phyloP scores from a whole-genome alignment of 1,140 invertebrate species.

The Aphis craccivora region DNA sequence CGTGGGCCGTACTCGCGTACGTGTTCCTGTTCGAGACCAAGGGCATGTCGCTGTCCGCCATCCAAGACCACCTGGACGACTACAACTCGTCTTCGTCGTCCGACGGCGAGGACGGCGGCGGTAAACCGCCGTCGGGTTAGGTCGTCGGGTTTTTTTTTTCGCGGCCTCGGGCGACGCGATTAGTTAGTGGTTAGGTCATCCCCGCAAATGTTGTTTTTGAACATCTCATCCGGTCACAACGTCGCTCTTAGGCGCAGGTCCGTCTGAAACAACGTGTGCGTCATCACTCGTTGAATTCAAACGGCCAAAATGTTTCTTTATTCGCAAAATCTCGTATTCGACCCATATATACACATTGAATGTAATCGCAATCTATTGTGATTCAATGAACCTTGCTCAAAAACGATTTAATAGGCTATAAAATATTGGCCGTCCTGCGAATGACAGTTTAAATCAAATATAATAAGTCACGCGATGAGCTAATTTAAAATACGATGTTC shows the following conservation, averaged over 20 bases:
- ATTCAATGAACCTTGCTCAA: neutral
- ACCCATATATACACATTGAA: neutral
- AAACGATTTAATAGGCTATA: neutral
- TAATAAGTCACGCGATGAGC: neutral
- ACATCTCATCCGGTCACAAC: neutral
- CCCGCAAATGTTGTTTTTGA: neutral
- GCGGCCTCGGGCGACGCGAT: neutral
- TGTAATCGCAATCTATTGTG: neutral
- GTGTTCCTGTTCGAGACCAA: constrained; percentile 73
- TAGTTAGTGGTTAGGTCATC: neutral
- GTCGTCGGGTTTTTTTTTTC: no score
- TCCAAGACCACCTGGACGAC: constrained; percentile 72
- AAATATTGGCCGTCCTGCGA: neutral
- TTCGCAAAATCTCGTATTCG: neutral
- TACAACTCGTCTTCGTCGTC: neutral
- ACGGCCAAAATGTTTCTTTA: neutral
- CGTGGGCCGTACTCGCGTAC: constrained; percentile 66
- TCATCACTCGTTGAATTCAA: no score
- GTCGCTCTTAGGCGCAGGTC: no score
- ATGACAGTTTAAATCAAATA: neutral
- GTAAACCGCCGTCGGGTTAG: no score
- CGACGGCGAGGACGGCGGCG: neutral
- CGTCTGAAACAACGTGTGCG: no score
- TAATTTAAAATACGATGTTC: neutral
- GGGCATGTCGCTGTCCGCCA: constrained; percentile 80